Conservation (phyloP, 1,140 invertebrate species). For the Scylla paramamosain region DNA sequence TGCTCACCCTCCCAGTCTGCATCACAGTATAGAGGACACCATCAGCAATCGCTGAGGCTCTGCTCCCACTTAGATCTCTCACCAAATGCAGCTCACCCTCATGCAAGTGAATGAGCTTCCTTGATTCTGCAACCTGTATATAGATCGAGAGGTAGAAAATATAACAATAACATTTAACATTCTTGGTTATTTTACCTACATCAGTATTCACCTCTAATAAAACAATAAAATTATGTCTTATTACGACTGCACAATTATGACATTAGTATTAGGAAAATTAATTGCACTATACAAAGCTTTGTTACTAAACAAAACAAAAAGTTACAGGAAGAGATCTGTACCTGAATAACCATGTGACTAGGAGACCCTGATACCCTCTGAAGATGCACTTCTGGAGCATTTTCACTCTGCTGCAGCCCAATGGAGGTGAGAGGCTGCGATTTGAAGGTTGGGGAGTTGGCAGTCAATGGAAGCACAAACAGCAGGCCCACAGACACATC, state of each 20-base stretch:
- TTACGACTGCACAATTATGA: too few relatives aligned
- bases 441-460: conserved; percentile 48
- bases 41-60: conserved; percentile 62
- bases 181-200: not conserved
- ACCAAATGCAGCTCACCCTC: conserved; percentile 68
- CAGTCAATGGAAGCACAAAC: conserved; percentile 60
- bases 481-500: conserved; percentile 64
- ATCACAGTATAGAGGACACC: conserved; percentile 64
- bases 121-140: conserved; percentile 48
- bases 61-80: conserved; percentile 53
- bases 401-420: conserved; percentile 54
- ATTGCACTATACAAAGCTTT: too few relatives aligned
- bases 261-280: too few relatives aligned
- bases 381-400: conserved; percentile 43
- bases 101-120: conserved; percentile 67
- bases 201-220: too few relatives aligned
- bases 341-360: conserved; percentile 67
- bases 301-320: too few relatives aligned
- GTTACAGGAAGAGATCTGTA: not conserved
- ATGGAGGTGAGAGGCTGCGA: conserved; percentile 65
- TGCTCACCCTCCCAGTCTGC: conserved; percentile 66
- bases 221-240: too few relatives aligned
- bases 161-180: not conserved
- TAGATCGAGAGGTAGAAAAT: not conserved
- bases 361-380: conserved; percentile 58